A percentile compares a stretch with the other conserved stretches of the same genome.
phyloP scores from a whole-genome alignment of 64 coral and sea anemone genomes.

The Dendrophyllia cribrosa region DNA sequence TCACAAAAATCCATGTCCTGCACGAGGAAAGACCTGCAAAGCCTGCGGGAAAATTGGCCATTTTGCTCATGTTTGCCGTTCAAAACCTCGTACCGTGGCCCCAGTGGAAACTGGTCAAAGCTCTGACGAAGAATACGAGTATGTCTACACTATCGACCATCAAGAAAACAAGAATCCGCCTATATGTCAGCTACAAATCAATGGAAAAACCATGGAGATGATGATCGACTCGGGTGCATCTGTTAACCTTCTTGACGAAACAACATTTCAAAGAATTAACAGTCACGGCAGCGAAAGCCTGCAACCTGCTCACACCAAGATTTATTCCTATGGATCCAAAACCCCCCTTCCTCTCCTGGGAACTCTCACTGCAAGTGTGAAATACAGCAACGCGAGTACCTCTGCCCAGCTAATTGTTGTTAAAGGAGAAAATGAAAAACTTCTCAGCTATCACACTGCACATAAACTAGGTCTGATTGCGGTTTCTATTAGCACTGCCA shows the following conservation, averaged over 20 bases:
- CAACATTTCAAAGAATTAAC: conserved; percentile 29
- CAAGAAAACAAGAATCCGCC: conserved; percentile 47
- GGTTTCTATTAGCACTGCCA: conserved; percentile 15
- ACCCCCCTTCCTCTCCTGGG: background rate
- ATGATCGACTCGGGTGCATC: conserved; percentile 78
- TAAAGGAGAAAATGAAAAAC: conserved; percentile 24
- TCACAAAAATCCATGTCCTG: no score
- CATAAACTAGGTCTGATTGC: background rate
- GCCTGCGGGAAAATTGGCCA: conserved; percentile 62
- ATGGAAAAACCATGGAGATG: conserved; percentile 41
- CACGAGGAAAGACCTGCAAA: no score
- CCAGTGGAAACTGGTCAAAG: background rate
- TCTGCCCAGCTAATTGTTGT: conserved; percentile 35
- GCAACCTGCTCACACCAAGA: background rate
- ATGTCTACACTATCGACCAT: conserved; percentile 14
- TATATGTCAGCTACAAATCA: conserved; percentile 36
- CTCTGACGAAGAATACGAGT: conserved; percentile 30
- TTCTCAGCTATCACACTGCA: conserved; percentile 37
- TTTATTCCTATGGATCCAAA: conserved; percentile 9
- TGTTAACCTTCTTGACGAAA: conserved; percentile 63
- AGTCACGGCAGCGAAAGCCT: background rate
- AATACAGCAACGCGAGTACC: background rate
- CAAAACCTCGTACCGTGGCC: background rate
- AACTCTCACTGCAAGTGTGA: background rate
- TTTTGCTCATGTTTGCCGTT: conserved; percentile 54